Conservation (phyloP, 2,113 vertebrate genomes). For the Varanus salvator region DNA sequence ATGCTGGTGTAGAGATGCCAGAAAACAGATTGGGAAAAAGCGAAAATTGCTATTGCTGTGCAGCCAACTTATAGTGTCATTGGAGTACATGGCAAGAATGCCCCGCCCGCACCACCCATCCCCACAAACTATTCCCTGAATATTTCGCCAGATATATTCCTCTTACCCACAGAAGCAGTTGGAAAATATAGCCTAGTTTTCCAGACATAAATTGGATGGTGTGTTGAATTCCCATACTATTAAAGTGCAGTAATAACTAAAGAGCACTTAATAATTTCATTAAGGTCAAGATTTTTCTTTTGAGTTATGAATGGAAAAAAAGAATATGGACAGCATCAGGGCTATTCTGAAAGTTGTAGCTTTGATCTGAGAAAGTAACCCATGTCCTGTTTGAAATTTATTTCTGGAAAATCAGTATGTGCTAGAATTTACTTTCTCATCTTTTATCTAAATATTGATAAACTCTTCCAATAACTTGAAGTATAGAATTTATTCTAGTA, state of each 20-base stretch:
- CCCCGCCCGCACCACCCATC: too few relatives aligned
- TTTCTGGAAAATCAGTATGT: not conserved
- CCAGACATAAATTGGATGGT: too few relatives aligned
- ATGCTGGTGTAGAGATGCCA: too few relatives aligned
- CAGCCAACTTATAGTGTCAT: too few relatives aligned
- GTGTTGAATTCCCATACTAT: too few relatives aligned
- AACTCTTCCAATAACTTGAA: not conserved
- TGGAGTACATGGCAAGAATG: too few relatives aligned
- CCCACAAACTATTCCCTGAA: too few relatives aligned
- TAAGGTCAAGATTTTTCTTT: not conserved
- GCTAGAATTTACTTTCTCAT: not conserved
- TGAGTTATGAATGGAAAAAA: not conserved
- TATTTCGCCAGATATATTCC: too few relatives aligned
- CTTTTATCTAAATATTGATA: not conserved
- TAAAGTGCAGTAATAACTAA: not conserved
- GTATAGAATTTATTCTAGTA: not conserved
- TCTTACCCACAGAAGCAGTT: too few relatives aligned
- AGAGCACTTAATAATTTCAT: not conserved
- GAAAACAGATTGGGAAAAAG: too few relatives aligned
- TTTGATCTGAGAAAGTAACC: not conserved
- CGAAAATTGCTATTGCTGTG: too few relatives aligned
- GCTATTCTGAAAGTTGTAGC: not conserved
- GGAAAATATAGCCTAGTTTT: too few relatives aligned
- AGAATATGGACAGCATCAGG: not conserved
- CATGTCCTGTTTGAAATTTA: not conserved